These are phyloP conservation scores for Gallinago nigripennis DNA, from an alignment of 2,797 vertebrate genomes.

Conservation along the genomic window DNA sequence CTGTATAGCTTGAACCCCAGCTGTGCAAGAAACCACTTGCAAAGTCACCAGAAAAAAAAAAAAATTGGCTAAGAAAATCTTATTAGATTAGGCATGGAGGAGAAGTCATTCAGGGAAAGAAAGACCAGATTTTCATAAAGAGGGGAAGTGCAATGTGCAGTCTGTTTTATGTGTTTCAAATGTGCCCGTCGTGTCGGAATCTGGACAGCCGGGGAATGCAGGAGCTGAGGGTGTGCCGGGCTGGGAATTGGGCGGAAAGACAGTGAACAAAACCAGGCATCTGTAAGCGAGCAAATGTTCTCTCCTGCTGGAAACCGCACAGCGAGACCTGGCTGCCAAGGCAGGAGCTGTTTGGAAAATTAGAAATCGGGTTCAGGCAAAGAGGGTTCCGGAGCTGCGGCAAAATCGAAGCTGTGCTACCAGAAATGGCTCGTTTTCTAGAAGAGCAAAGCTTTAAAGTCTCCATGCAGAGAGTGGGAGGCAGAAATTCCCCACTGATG, in stretches of 20 bases:
- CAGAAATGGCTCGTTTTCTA: not conserved
- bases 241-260: not conserved
- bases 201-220: not conserved
- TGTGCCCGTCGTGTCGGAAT: not conserved
- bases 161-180: not conserved
- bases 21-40: not conserved
- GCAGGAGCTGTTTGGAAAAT: not conserved
- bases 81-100: not conserved
- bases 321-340: not conserved
- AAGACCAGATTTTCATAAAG: not conserved
- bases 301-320: not conserved
- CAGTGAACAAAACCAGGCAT: not conserved
- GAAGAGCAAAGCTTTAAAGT: not conserved
- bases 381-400: not conserved
- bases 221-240: not conserved
- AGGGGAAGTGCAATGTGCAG: not conserved
- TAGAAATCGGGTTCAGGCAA: not conserved
- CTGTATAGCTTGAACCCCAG: not conserved
- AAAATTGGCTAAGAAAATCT: not conserved
- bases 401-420: not conserved
- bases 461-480: not conserved
- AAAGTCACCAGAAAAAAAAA: not conserved
- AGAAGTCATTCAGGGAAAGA: not conserved
- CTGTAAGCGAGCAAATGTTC: conserved; percentile 24
- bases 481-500: not conserved